These are phyloP conservation scores for Damaliscus lunatus DNA, from an alignment of 2,113 vertebrate species.

Conservation along the genomic window DNA sequence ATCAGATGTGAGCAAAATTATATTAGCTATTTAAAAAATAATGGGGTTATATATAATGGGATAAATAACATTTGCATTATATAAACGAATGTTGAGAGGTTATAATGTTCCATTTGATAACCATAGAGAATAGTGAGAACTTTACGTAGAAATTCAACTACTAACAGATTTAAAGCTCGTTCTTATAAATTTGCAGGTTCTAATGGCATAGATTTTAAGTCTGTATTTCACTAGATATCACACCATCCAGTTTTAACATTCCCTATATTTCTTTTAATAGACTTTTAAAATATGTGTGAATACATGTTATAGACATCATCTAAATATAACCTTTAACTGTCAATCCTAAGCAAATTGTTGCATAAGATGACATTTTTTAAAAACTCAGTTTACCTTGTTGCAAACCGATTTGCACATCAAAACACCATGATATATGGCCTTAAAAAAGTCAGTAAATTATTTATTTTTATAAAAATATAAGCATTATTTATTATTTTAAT, in stretches of 20 bases:
- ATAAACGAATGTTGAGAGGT: conserved; percentile 12
- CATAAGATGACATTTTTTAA: neutral
- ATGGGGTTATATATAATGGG: neutral
- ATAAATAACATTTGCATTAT: conserved; percentile 39
- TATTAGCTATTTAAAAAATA: conserved; percentile 1
- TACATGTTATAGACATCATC: neutral
- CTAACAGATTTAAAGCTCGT: neutral
- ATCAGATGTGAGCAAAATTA: conserved; percentile 41
- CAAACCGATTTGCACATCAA: neutral
- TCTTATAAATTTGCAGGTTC: conserved; percentile 27
- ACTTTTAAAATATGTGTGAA: neutral
- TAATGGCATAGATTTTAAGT: neutral
- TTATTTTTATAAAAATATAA: neutral
- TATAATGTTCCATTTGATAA: conserved; percentile 5
- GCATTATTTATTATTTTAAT: neutral
- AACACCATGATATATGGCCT: neutral
- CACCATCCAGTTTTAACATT: neutral
- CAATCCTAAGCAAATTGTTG: neutral
- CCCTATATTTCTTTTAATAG: neutral
- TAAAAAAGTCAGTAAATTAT: neutral
- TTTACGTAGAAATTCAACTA: conserved; percentile 43
- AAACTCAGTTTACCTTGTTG: neutral
- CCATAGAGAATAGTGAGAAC: neutral
- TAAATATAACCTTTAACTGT: neutral
- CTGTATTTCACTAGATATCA: neutral